Conservation (phyloP, 1,140 invertebrate genomes). For the Meteorus sp. region DNA sequence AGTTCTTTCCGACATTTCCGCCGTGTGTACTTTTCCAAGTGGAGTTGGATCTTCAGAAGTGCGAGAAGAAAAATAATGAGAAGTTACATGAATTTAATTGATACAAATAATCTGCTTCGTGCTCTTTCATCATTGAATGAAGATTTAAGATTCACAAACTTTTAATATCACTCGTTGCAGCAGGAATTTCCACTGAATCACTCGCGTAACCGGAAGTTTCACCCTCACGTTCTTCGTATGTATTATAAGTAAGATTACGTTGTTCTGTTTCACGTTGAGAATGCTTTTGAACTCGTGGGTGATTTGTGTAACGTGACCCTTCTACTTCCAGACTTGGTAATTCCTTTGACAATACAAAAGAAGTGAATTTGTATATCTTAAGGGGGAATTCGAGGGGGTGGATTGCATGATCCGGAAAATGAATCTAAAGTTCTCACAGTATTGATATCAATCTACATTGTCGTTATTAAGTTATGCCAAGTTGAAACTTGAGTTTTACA, state of each 20-base stretch:
- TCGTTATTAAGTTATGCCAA: no score
- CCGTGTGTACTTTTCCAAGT: slow-evolving; percentile 24
- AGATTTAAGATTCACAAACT: no score
- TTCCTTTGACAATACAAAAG: slow-evolving; percentile 33
- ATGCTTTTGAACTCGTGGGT: slow-evolving; percentile 29
- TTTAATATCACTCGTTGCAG: slow-evolving; percentile 23
- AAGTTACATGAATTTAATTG: no score
- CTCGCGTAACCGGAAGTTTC: slow-evolving; percentile 75
- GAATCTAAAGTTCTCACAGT: no score
- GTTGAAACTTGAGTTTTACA: no score
- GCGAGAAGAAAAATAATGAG: no score
- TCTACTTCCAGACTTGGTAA: slow-evolving; percentile 36
- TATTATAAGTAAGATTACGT: slow-evolving; percentile 21
- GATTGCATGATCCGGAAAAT: no score
- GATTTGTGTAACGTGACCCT: slow-evolving; percentile 34
- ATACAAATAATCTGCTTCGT: no score
- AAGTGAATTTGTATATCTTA: slow-evolving; percentile 23
- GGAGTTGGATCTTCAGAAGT: slow-evolving; percentile 21
- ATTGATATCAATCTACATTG: no score
- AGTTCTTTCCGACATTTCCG: slow-evolving; percentile 39
- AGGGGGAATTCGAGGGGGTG: no score
- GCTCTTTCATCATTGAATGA: slow-evolving; percentile 12
- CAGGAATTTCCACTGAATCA: slow-evolving; percentile 61
- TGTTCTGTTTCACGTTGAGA: slow-evolving; percentile 21
- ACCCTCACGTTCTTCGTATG: slow-evolving; percentile 64